Evolutionary conservation across 1,140 invertebrate genomes (phyloP), one percentile per base, ranked within the genome.

Genomic region (Gryllus bimaculatus): DNA sequence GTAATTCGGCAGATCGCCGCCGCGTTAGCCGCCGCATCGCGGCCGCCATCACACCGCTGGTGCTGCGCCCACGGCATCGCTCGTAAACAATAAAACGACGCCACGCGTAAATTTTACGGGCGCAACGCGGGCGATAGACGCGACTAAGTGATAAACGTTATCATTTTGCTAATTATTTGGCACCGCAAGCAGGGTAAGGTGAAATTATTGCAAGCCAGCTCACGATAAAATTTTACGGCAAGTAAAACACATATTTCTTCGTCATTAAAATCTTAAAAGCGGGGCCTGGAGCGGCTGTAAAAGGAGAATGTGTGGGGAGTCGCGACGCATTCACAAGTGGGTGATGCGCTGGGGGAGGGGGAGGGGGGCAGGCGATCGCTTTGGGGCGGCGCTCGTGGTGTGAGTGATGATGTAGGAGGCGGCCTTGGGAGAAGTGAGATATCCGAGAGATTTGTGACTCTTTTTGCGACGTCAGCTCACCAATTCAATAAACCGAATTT

Each of bases 81-180:
- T 66, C 54, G 54, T 66, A 66, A 66, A 66, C 54, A 66, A 66
- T 66, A 66, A 66, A 66, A 66, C 54, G 54, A 66, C 54, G 18
- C 54, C 54, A 18, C 54, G 54, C 54, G 54, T 66, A 66, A 66
- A 66, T 66, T 66, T 66, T 66, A 66, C 10, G 10, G 54, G 54
- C 54, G 54, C 10, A 66, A 18, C 18, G 18, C 54, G 54, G 54
- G 54, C 54, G 54, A 66, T 66, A 66, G 54, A 18, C 54, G 18
- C 54, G 10, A 10, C 54, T 66, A 18, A 66, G 7, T 66, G 54
- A 66, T 66, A 66, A 66, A 66, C 54, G 54, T 66, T 66, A 66
- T 66, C 54, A 66, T 66, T 66, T 66, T 66, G 54, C 54, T 66
- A 66, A 66, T 66, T 66, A 66, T 66, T 66, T 66, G 54, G 54